Base-by-base conservation (phyloP, 92 coral and sea anemone genomes). In the Pocillopora meandrina region DNA sequence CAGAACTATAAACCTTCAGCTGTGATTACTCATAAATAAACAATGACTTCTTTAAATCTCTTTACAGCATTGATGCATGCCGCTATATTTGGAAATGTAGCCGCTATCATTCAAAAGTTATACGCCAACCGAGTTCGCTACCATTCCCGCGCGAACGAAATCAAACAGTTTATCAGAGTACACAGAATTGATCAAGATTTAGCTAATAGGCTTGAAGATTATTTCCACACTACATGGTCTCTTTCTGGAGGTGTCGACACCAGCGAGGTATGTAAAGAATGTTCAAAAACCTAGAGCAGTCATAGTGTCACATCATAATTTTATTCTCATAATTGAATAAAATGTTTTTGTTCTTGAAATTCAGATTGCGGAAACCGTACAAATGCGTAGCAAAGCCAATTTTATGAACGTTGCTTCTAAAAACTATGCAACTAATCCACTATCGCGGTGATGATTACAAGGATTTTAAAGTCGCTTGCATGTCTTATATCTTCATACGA, bases 61-160 rank as follows among this genome's bases (percentile, higher is more conserved):
- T n/a, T 87, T 81, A 33, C 71, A 94, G 98, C 98, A 21, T 82
- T 94, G 75, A 94, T 94, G 98, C 98, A 94, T 69, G 98, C 98
- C 19, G 98, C 98, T 68, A 94, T 94, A 84, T 94, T 94, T 90
- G 98, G 98, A n/a, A 94, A 94, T 82, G 98, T 94, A 3, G 98
- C 98, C 55, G 98, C 98, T 59, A 94, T 94, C 56, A 94, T 94
- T 75, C 98, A 94, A 90, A 94, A 94, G 90, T 82, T 94, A 9
- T 94, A 94, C 76, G 95, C 98, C 60, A 94, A 92, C 52, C 92
- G 95, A 76, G 98, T 94, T 62, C 91, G 98, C 12, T 94, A 94
- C 81, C 98, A 94, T 76, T 94, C 98, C 36, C 91, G 95, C 75
- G 86, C 98, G 36, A 94, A 94, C 81, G 98, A 94, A 65, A 94